Conservation (phyloP, 2,888 invertebrate species). For the Craniophora ligustri region DNA sequence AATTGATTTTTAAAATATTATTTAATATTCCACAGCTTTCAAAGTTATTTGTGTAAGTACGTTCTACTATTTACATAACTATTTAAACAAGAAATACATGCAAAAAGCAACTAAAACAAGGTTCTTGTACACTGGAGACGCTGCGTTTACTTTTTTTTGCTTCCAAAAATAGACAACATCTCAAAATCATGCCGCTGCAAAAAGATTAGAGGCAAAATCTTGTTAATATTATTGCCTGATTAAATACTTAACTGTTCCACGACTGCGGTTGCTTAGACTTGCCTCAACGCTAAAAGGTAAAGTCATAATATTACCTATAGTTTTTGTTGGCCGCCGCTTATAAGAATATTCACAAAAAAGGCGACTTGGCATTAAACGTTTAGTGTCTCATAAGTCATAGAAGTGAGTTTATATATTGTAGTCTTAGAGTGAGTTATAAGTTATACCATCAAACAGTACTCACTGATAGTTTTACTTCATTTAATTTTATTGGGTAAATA, state of each 20-base stretch:
- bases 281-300: no score
- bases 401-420: no score
- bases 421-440: no score
- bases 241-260: background rate
- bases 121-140: background rate
- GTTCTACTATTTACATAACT: background rate
- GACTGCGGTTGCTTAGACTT: background rate
- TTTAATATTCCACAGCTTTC: background rate
- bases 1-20: background rate
- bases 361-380: no score
- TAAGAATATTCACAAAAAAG: no score
- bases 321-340: no score
- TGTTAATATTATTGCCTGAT: background rate
- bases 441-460: no score
- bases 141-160: constrained; percentile 19
- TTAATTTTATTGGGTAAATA: no score
- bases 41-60: constrained; percentile 23
- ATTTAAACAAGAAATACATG: background rate
- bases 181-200: background rate
- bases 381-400: no score
- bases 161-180: constrained; percentile 33
- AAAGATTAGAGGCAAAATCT: background rate
- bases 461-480: no score
- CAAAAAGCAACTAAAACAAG: background rate
- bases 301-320: no score